These are phyloP conservation scores for Donacobius atricapilla DNA, from an alignment of 2,113 vertebrate species.

Conservation along the genomic window DNA sequence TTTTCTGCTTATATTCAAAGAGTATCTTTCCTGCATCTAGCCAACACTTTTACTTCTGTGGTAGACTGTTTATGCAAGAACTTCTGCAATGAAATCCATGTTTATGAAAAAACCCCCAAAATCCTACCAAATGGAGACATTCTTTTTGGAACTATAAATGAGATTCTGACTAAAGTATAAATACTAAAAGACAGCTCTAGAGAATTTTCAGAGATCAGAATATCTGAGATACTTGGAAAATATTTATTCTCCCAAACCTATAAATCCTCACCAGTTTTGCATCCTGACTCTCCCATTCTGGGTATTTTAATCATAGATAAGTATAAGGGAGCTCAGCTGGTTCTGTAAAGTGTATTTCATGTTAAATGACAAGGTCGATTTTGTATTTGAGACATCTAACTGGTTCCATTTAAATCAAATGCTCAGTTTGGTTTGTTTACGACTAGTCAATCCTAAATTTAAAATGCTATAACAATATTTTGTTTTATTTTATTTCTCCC, in stretches of 20 bases:
- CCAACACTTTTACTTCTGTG: not conserved
- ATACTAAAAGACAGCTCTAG: not conserved
- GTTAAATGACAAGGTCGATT: not conserved
- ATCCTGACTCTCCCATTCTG: not conserved
- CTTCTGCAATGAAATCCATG: not conserved
- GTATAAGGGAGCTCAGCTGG: not conserved
- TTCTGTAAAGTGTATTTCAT: not conserved
- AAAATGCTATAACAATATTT: not conserved
- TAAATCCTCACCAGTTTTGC: not conserved
- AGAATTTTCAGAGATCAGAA: not conserved
- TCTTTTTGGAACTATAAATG: not conserved
- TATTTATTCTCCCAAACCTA: not conserved
- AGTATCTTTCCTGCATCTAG: not conserved
- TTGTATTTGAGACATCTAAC: not conserved
- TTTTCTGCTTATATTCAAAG: not conserved
- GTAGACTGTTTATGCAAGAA: not conserved
- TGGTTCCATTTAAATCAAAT: not conserved
- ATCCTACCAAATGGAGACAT: not conserved
- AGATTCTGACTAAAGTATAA: not conserved
- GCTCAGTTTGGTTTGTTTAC: not conserved
- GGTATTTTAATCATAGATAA: not conserved
- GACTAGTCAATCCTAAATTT: not conserved
- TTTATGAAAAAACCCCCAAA: not conserved
- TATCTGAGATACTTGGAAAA: not conserved
- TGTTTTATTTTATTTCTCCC: not conserved